phyloP scores from a whole-genome alignment of 2,888 invertebrate genomes.

The Polyommatus iphigenia region DNA sequence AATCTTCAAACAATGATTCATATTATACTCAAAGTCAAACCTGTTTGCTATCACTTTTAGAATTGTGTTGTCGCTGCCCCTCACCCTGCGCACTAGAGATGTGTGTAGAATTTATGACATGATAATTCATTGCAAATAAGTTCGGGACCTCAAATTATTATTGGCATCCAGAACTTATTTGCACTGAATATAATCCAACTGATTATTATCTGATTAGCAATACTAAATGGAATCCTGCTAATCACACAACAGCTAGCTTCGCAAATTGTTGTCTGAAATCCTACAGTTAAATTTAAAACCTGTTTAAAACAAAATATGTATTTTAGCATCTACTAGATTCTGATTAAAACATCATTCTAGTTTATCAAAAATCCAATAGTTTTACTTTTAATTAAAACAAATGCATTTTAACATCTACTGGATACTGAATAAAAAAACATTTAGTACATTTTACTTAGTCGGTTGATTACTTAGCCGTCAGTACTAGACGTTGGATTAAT shows the following conservation, averaged over 20 bases:
- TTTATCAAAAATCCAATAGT: no score
- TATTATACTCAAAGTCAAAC: no score
- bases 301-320: no score
- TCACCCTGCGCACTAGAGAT: no score
- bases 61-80: no score
- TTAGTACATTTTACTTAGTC: neutral
- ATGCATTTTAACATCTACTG: neutral
- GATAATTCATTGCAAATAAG: no score
- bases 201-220: neutral
- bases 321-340: neutral
- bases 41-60: no score
- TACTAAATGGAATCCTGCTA: neutral
- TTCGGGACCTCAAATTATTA: no score
- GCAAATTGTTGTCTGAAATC: neutral
- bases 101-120: no score
- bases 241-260: neutral
- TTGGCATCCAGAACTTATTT: neutral
- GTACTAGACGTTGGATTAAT: neutral
- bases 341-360: neutral
- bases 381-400: no score
- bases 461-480: neutral
- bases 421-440: neutral
- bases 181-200: neutral
- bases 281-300: neutral
- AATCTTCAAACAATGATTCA: no score